Percentiles rank a stretch among this genome's conserved stretches.
Evolutionary conservation across 2,888 invertebrate species (phyloP).

Genomic region (Acleris literana): DNA sequence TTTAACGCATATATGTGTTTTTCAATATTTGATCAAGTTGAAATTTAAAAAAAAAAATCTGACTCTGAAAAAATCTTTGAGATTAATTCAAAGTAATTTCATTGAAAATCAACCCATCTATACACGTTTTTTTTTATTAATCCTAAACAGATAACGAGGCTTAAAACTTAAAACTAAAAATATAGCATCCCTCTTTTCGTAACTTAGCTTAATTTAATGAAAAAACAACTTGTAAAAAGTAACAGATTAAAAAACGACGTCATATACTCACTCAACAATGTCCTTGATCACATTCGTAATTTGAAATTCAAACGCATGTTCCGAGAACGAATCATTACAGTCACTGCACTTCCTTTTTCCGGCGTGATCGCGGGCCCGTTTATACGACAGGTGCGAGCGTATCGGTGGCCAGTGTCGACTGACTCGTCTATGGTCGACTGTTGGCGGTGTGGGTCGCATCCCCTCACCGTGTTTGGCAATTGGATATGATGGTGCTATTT

Average conservation of each 20-base stretch:
- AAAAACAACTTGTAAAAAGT: background rate
- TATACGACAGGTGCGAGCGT: slow-evolving; percentile 35
- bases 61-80: too few relatives aligned
- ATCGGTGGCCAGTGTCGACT: slow-evolving; percentile 33
- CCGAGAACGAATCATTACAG: slow-evolving; percentile 50
- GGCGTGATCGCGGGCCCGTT: slow-evolving; percentile 41
- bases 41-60: too few relatives aligned
- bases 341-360: slow-evolving; percentile 75
- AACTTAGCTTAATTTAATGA: background rate
- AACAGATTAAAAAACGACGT: background rate
- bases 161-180: too few relatives aligned
- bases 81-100: too few relatives aligned
- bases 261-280: slow-evolving; percentile 29
- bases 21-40: too few relatives aligned
- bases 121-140: too few relatives aligned
- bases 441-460: slow-evolving; percentile 6
- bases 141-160: too few relatives aligned
- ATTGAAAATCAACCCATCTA: too few relatives aligned
- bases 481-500: too few relatives aligned
- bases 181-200: too few relatives aligned
- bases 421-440: slow-evolving; percentile 14
- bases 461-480: background rate
- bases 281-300: slow-evolving; percentile 47
- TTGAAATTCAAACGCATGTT: slow-evolving; percentile 50
- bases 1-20: too few relatives aligned